Evolutionary conservation across 2,797 vertebrate genomes (phyloP).

Genomic region (Thripadectes ignobilis): DNA sequence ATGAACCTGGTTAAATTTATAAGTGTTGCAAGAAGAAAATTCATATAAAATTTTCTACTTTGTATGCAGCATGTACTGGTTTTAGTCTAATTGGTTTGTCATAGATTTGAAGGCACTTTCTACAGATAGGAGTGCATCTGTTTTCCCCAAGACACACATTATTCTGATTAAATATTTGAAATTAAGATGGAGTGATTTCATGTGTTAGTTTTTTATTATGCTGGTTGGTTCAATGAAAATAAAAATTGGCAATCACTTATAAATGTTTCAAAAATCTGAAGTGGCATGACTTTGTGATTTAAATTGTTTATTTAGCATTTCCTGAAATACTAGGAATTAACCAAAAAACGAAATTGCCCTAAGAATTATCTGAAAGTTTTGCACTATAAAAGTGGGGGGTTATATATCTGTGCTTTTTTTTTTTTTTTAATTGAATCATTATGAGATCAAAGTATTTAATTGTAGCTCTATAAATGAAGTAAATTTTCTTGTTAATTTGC

Average conservation of each 20-base stretch:
- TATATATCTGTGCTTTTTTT: neutral
- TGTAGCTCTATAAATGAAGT: neutral
- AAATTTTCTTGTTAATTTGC: neutral
- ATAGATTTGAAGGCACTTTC: neutral
- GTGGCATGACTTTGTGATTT: conserved; percentile 26
- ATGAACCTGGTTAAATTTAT: neutral
- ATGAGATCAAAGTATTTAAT: neutral
- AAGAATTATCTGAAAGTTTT: neutral
- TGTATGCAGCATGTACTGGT: neutral
- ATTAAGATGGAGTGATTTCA: conserved; percentile 38
- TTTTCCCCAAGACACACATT: conserved; percentile 18
- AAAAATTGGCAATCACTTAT: neutral
- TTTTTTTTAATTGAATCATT: neutral
- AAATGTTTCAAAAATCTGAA: conserved; percentile 4
- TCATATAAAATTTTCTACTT: neutral
- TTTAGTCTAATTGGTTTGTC: conserved; percentile 22
- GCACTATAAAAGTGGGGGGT: neutral
- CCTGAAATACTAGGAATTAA: conserved; percentile 19
- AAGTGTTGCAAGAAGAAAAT: neutral
- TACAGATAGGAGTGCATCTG: neutral
- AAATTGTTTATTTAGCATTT: conserved; percentile 41
- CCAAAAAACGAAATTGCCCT: neutral
- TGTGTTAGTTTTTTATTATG: conserved; percentile 27
- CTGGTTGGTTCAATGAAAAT: neutral
- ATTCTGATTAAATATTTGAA: conserved; percentile 63